A percentile compares a stretch with the other conserved stretches of the same genome.
Conservation (phyloP, 2,113 vertebrate genomes). For the Rana temporaria region DNA sequence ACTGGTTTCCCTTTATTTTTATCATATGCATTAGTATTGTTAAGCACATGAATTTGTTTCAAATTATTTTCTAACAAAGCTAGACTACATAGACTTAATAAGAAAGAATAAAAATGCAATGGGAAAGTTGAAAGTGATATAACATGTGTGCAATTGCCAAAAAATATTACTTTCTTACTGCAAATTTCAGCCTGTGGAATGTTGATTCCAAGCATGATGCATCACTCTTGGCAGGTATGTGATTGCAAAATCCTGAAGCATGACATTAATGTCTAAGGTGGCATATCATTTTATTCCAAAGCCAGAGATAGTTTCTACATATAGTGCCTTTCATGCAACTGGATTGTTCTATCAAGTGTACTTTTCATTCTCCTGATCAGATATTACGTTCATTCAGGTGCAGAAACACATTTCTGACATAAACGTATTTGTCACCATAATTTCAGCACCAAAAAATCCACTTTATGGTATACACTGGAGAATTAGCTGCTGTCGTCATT, state of each 20-base stretch:
- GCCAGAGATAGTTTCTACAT: neutral
- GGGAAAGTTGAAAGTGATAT: neutral
- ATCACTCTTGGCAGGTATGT: constrained; percentile 2
- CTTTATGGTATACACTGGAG: neutral
- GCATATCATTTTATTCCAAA: neutral
- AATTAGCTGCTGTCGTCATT: neutral
- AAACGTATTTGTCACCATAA: neutral
- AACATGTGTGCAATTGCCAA: neutral
- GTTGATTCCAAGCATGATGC: neutral
- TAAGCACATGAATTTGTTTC: no score
- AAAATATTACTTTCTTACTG: neutral
- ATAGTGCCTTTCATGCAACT: constrained; percentile 3
- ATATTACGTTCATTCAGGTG: neutral
- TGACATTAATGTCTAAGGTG: constrained; percentile 20
- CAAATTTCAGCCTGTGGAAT: neutral
- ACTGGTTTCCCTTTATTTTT: no score
- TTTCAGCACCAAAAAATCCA: neutral
- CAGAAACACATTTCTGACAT: neutral
- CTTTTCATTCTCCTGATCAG: neutral
- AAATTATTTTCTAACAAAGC: no score
- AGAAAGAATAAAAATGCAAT: no score
- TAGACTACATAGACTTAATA: no score
- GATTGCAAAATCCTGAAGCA: constrained; percentile 35
- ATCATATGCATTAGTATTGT: no score
- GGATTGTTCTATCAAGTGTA: neutral